Evolutionary conservation across 2,113 vertebrate genomes (phyloP).

Genomic region (Hepsetus odoe): DNA sequence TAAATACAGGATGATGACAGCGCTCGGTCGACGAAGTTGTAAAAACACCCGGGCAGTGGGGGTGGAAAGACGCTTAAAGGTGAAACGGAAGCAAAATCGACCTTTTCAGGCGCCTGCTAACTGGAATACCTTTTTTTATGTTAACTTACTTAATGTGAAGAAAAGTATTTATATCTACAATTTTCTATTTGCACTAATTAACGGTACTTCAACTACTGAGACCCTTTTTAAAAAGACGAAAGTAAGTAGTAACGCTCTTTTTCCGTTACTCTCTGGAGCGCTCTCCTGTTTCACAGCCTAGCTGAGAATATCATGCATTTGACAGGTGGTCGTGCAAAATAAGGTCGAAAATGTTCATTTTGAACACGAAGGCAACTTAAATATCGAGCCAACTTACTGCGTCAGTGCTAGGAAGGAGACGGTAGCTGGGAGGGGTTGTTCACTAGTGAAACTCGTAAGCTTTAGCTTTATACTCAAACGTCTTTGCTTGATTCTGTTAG

Average conservation of each 20-base stretch:
- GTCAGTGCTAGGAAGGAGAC: conserved; percentile 67
- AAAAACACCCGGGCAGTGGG: conserved; percentile 70
- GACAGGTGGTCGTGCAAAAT: background rate
- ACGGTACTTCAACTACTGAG: conserved; percentile 78
- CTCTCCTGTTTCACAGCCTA: background rate
- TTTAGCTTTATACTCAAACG: background rate
- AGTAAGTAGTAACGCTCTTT: conserved; percentile 69
- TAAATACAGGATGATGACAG: conserved; percentile 68
- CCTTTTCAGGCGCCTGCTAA: conserved; percentile 66
- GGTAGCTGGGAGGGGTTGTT: conserved; percentile 65
- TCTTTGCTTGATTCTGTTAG: background rate
- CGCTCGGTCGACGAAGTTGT: conserved; percentile 72
- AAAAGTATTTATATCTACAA: conserved; percentile 73
- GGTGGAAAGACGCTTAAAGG: conserved; percentile 64
- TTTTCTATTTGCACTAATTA: conserved; percentile 78
- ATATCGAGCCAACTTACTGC: conserved; percentile 72
- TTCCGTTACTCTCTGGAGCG: background rate
- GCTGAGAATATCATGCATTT: background rate
- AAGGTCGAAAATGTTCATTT: background rate
- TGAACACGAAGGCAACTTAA: conserved; percentile 29
- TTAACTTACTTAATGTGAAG: conserved; percentile 73
- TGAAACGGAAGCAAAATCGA: conserved; percentile 58
- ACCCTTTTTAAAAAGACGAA: conserved; percentile 55
- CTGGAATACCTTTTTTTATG: conserved; percentile 76
- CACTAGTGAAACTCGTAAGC: conserved; percentile 39